Evolutionary conservation across 92 coral and sea anemone genomes (phyloP).

Genomic region (Porites cylindrica): DNA sequence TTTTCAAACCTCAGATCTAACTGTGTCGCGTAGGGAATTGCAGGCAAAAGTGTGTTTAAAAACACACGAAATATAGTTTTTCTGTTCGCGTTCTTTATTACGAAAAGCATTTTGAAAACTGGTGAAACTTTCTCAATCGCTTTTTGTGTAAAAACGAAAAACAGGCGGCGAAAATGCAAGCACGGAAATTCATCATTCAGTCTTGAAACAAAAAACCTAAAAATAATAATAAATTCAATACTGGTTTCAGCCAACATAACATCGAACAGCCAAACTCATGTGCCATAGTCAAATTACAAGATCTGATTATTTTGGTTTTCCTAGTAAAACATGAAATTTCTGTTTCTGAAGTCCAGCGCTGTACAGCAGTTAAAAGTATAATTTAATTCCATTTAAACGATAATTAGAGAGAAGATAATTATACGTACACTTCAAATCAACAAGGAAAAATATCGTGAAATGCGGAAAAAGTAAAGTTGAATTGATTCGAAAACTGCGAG

Average conservation of each 20-base stretch:
- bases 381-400: conserved; percentile 35
- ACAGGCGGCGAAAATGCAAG: too few relatives aligned
- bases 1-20: background rate
- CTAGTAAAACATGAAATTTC: background rate
- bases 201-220: too few relatives aligned
- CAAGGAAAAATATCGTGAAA: background rate
- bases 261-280: background rate
- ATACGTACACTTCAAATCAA: background rate
- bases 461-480: background rate
- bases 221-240: background rate
- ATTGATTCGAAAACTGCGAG: background rate
- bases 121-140: background rate
- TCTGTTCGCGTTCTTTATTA: background rate
- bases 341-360: background rate
- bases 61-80: background rate
- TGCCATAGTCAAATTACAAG: background rate
- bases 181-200: too few relatives aligned
- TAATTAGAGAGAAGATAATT: conserved; percentile 24
- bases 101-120: background rate
- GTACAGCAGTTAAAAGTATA: conserved; percentile 15
- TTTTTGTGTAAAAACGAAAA: too few relatives aligned
- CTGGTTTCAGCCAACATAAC: background rate
- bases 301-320: background rate
- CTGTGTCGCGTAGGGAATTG: background rate
- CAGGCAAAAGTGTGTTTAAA: background rate